A percentile compares a stretch with the other conserved stretches of the same genome.
phyloP scores from a whole-genome alignment of 1,140 invertebrate genomes.

The Drosophila kepulauana region DNA sequence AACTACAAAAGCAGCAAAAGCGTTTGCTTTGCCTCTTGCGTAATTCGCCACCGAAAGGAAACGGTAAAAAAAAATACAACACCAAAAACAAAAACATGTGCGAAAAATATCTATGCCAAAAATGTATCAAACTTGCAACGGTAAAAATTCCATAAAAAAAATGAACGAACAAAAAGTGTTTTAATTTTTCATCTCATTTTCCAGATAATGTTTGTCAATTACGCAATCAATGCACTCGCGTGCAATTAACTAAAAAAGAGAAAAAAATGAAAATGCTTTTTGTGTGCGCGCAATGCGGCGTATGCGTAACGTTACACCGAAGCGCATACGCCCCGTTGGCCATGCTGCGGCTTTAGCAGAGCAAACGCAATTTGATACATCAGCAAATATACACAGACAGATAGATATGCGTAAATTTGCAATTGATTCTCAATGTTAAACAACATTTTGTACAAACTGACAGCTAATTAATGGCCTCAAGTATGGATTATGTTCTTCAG shows the following conservation, averaged over 20 bases:
- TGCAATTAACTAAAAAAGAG: constrained; percentile 16
- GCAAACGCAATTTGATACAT: background rate
- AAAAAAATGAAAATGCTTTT: background rate
- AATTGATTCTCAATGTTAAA: constrained; percentile 34
- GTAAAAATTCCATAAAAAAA: constrained; percentile 44
- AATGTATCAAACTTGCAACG: constrained; percentile 35
- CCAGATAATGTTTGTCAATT: constrained; percentile 25
- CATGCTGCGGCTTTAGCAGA: background rate
- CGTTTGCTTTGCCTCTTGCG: constrained; percentile 32
- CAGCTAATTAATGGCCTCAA: constrained; percentile 34
- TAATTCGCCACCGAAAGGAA: constrained; percentile 24
- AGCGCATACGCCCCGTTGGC: constrained; percentile 50
- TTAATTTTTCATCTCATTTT: constrained; percentile 27
- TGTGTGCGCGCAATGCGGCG: constrained; percentile 21
- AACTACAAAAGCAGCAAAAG: constrained; percentile 24
- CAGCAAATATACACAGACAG: background rate
- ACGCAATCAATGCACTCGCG: constrained; percentile 26
- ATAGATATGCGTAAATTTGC: constrained; percentile 4
- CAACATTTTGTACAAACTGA: constrained; percentile 22
- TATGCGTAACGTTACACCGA: constrained; percentile 35
- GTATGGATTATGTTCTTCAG: constrained; percentile 19
- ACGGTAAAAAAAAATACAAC: constrained; percentile 35
- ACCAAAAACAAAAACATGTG: constrained; percentile 6
- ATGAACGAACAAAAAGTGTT: constrained; percentile 5
- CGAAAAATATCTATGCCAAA: constrained; percentile 44